phyloP scores from a whole-genome alignment of 2,797 vertebrate species.

The Onychomys torridus region DNA sequence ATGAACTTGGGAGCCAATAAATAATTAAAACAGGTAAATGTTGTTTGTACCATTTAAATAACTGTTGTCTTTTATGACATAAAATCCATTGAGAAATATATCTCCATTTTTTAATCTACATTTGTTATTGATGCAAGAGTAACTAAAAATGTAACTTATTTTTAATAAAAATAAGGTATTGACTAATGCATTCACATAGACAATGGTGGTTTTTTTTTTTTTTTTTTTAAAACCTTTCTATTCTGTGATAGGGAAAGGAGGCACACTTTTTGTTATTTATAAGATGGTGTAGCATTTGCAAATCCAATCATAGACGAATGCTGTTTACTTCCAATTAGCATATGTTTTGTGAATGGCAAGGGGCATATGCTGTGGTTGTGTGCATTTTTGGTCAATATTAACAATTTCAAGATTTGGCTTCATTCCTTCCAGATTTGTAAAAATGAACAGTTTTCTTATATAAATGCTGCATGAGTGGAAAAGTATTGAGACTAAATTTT shows the following conservation, averaged over 20 bases:
- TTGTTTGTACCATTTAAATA: constrained; percentile 31
- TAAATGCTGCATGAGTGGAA: constrained; percentile 30
- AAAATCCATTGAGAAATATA: constrained; percentile 52
- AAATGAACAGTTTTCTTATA: constrained; percentile 40
- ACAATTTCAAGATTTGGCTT: constrained; percentile 38
- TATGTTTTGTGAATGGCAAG: constrained; percentile 82
- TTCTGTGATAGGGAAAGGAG: background rate
- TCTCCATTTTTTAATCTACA: background rate
- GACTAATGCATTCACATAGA: fast-evolving
- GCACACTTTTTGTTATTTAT: background rate
- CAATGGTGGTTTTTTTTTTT: background rate
- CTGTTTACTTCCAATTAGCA: constrained; percentile 82
- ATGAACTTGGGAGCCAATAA: constrained; percentile 50
- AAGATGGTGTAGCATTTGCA: background rate
- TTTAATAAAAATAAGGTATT: fast-evolving
- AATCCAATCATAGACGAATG: constrained; percentile 62
- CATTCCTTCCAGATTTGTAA: background rate
- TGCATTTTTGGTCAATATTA: constrained; percentile 27
- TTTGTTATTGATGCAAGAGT: background rate
- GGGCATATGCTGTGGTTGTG: constrained; percentile 8
- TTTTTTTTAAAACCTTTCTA: background rate
- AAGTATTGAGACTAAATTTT: constrained; percentile 28
- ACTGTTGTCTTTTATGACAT: background rate
- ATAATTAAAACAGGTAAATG: constrained; percentile 52
- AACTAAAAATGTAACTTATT: fast-evolving